Conservation (phyloP, 2,888 invertebrate species). For the Andrena hattorfiana region DNA sequence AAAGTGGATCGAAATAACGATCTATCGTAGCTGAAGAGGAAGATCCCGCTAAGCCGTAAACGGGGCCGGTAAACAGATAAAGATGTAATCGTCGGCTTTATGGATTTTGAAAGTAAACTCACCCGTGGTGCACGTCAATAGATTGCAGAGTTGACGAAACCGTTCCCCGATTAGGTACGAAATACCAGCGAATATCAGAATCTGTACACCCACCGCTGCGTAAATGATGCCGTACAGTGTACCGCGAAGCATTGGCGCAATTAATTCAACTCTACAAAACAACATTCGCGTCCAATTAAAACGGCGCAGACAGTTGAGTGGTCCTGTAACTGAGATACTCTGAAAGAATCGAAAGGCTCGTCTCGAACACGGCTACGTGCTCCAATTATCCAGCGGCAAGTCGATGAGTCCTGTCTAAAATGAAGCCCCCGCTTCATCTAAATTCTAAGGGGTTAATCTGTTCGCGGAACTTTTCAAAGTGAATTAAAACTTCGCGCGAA, state of each 20-base stretch:
- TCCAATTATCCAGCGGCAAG: neutral
- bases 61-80: slow-evolving; percentile 20
- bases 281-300: neutral
- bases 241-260: slow-evolving; percentile 59
- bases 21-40: neutral
- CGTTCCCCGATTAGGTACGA: slow-evolving; percentile 55
- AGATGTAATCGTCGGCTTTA: neutral
- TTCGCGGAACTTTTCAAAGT: neutral
- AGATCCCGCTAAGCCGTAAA: slow-evolving; percentile 3
- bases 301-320: neutral
- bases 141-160: slow-evolving; percentile 55
- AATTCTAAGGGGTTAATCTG: neutral
- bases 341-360: neutral
- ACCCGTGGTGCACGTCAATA: slow-evolving; percentile 57
- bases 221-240: slow-evolving; percentile 66
- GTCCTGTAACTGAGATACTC: neutral
- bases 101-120: slow-evolving; percentile 28
- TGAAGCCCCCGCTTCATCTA: neutral
- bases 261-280: slow-evolving; percentile 62
- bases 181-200: slow-evolving; percentile 69
- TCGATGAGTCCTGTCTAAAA: slow-evolving; percentile 7
- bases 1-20: slow-evolving; percentile 25
- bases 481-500: neutral
- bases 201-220: slow-evolving; percentile 66
- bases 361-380: neutral